phyloP scores from a whole-genome alignment of 2,797 vertebrate genomes.

The Ciconia nigra region DNA sequence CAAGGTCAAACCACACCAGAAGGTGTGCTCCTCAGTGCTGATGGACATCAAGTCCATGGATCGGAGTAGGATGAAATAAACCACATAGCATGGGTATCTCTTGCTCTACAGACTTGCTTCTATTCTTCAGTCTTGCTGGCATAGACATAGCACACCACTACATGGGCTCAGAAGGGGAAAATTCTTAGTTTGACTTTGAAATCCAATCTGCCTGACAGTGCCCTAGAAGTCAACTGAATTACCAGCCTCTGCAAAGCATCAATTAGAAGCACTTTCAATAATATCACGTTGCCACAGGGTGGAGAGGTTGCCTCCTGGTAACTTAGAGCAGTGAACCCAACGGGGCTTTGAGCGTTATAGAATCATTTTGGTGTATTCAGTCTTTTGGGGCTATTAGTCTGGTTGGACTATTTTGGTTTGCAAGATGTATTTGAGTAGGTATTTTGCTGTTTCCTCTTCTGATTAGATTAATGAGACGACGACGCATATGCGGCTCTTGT shows the following conservation, averaged over 20 bases:
- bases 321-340: neutral
- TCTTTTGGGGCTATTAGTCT: neutral
- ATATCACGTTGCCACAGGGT: neutral
- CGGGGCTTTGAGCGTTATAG: rapidly evolving
- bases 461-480: neutral
- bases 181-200: neutral
- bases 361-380: neutral
- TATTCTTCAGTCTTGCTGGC: neutral
- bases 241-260: neutral
- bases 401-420: neutral
- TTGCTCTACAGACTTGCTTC: neutral
- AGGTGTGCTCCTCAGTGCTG: neutral
- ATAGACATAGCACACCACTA: neutral
- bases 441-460: neutral
- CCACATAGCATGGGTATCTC: no score
- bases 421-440: neutral
- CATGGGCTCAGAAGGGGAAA: neutral
- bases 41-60: neutral
- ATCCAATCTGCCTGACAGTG: neutral
- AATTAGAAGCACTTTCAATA: neutral
- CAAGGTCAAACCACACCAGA: neutral
- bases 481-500: rapidly evolving
- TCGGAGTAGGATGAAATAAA: rapidly evolving
- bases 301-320: neutral
- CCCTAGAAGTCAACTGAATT: neutral